A percentile compares a stretch with the other conserved stretches of the same genome.
These are phyloP conservation scores for Rallus crepitans DNA, from an alignment of 2,797 vertebrate genomes.

Conservation along the genomic window DNA sequence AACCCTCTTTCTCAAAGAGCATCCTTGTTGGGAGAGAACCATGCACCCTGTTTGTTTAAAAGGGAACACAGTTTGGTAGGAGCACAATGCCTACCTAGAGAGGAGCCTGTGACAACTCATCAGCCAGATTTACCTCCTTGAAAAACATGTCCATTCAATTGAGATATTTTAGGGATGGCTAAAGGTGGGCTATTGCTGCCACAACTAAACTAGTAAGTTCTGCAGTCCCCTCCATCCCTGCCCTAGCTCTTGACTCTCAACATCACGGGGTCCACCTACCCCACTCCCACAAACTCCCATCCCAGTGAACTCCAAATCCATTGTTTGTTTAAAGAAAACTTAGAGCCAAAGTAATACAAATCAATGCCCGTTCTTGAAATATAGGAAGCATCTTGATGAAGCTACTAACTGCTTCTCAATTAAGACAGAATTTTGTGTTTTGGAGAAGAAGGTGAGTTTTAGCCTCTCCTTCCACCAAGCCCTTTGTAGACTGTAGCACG, in stretches of 20 bases:
- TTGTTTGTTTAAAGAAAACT: background rate
- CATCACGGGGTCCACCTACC: background rate
- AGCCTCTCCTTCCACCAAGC: background rate
- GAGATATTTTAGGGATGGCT: background rate
- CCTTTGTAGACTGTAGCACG: background rate
- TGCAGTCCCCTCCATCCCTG: background rate
- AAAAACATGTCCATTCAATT: background rate
- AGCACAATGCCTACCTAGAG: background rate
- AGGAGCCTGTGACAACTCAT: background rate
- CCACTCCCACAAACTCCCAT: background rate
- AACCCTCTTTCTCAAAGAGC: slow-evolving; percentile 28
- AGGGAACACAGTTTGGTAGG: background rate
- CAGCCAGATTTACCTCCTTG: background rate
- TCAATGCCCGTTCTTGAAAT: background rate
- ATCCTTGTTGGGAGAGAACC: background rate
- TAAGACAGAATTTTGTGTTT: background rate
- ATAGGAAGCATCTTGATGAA: rapidly evolving
- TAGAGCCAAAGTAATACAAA: background rate
- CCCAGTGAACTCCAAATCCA: background rate
- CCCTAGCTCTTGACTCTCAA: too few relatives aligned
- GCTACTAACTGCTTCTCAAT: background rate
- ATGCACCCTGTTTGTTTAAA: background rate
- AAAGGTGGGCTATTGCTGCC: background rate
- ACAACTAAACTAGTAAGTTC: background rate
- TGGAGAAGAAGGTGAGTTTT: background rate